These are phyloP conservation scores for Micrastur ruficollis DNA, from an alignment of 2,797 vertebrate genomes.

Conservation along the genomic window DNA sequence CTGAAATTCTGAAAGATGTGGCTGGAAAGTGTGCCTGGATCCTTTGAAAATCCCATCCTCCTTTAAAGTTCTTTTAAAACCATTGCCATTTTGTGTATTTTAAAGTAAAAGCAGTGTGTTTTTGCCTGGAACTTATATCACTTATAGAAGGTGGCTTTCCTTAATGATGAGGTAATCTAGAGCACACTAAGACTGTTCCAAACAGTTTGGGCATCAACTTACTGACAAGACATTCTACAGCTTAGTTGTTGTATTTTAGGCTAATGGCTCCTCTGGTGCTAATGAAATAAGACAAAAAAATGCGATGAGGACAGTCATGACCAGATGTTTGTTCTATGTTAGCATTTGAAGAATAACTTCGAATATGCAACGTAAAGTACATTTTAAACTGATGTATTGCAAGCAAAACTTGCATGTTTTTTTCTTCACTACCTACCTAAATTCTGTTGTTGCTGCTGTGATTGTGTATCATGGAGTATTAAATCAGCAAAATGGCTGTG, in stretches of 20 bases:
- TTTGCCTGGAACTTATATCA: not conserved
- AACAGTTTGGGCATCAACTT: not conserved
- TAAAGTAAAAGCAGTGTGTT: not conserved
- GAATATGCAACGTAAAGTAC: not conserved
- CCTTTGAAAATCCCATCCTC: not conserved
- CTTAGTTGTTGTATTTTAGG: not conserved
- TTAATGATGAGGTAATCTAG: not conserved
- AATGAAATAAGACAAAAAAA: not conserved
- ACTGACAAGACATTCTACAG: not conserved
- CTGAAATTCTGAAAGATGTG: not conserved
- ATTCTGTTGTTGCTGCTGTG: not conserved
- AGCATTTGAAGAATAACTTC: not conserved
- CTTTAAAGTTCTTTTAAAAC: not conserved
- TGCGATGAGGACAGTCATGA: not conserved
- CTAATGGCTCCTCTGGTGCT: not conserved
- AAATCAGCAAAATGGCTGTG: not conserved
- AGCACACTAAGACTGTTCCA: not conserved
- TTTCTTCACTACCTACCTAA: not conserved
- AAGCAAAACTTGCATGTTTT: not conserved
- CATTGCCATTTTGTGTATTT: not conserved
- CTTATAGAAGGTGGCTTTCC: not conserved
- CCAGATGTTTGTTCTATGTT: not conserved
- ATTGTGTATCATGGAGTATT: not conserved
- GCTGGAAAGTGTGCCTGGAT: not conserved
- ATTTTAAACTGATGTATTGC: not conserved